phyloP scores from a whole-genome alignment of 2,888 invertebrate genomes.

The Apantesis nais region DNA sequence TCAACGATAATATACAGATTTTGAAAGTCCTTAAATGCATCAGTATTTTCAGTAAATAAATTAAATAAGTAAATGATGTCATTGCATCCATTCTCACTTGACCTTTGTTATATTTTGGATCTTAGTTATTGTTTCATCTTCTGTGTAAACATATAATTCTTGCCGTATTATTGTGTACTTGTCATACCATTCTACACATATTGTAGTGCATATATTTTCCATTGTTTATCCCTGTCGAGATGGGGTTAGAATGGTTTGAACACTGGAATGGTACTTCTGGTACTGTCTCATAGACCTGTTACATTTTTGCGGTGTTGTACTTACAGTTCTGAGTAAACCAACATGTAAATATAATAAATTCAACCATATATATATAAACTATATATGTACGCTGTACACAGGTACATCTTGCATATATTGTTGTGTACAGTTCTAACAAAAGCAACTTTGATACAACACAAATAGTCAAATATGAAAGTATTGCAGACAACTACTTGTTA shows the following conservation, averaged over 20 bases:
- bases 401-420: neutral
- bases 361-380: no score
- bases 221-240: neutral
- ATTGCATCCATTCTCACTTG: slow-evolving; percentile 8
- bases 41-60: slow-evolving; percentile 8
- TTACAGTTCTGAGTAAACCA: neutral
- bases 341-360: neutral
- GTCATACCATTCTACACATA: neutral
- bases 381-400: no score
- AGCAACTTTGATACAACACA: neutral
- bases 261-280: neutral
- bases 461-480: neutral
- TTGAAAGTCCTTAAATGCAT: neutral
- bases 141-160: neutral
- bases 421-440: neutral
- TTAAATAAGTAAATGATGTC: slow-evolving; percentile 7
- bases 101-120: slow-evolving; percentile 15
- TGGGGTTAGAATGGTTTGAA: neutral
- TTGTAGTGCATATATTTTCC: neutral
- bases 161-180: neutral
- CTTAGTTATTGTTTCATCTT: slow-evolving; percentile 8
- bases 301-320: neutral
- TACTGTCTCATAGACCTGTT: neutral
- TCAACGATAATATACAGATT: neutral
- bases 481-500: neutral